Conservation (phyloP, 2,113 vertebrate species). For the Egretta garzetta region DNA sequence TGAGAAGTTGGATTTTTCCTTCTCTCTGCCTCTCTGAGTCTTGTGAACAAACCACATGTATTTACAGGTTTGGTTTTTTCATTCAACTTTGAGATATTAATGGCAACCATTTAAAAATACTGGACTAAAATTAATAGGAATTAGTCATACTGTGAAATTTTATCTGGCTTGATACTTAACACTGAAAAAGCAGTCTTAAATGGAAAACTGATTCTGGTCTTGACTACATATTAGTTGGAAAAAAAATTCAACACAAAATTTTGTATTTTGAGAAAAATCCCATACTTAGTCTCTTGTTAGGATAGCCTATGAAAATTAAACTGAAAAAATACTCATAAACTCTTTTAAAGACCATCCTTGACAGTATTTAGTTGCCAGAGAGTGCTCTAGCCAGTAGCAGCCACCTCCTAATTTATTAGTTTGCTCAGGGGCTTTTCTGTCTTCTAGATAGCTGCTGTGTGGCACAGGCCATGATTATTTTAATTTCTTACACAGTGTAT, state of each 20-base stretch:
- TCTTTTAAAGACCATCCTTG: background rate
- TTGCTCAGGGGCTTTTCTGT: background rate
- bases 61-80: background rate
- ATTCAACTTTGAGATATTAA: background rate
- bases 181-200: accelerated
- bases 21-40: background rate
- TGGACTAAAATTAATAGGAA: background rate
- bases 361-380: background rate
- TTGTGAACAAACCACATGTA: background rate
- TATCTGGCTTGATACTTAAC: background rate
- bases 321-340: background rate
- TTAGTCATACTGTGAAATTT: background rate
- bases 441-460: background rate
- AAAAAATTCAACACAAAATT: background rate
- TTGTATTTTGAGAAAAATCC: background rate
- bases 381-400: background rate
- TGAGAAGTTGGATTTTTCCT: background rate
- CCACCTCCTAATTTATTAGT: background rate
- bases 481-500: background rate
- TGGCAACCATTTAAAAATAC: background rate
- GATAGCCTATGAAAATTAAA: background rate
- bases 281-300: accelerated
- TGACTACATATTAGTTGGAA: background rate
- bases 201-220: background rate
- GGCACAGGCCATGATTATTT: background rate